Evolutionary conservation across 1,140 invertebrate species (phyloP).

Genomic region (Mylabris phalerata): DNA sequence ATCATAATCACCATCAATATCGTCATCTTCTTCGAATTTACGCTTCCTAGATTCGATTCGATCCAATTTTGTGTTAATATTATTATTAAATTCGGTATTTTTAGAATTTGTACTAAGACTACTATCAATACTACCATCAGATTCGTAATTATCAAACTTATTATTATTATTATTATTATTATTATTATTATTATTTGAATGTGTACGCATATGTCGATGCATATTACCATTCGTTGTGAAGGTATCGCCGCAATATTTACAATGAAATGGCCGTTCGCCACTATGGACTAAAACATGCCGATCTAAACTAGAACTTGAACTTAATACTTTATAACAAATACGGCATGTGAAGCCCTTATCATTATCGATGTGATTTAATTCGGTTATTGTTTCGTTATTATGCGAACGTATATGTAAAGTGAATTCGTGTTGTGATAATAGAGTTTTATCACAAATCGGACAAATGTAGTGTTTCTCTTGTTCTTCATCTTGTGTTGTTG

Average conservation of each 20-base stretch:
- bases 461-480: slow-evolving; percentile 47
- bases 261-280: slow-evolving; percentile 69
- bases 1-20: slow-evolving; percentile 25
- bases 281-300: slow-evolving; percentile 70
- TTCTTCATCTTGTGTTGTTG: slow-evolving; percentile 21
- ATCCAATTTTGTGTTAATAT: slow-evolving; percentile 23
- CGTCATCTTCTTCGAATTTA: slow-evolving; percentile 27
- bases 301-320: slow-evolving; percentile 70
- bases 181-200: slow-evolving; percentile 42
- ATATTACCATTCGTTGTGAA: slow-evolving; percentile 88
- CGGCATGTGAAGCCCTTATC: slow-evolving; percentile 48
- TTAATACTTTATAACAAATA: slow-evolving; percentile 54
- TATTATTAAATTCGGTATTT: slow-evolving; percentile 42
- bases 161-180: too few relatives aligned
- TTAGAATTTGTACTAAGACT: slow-evolving; percentile 33
- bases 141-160: slow-evolving; percentile 38
- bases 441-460: slow-evolving; percentile 55
- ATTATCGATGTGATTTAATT: slow-evolving; percentile 33
- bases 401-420: slow-evolving; percentile 63
- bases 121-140: slow-evolving; percentile 43
- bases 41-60: slow-evolving; percentile 28
- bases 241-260: slow-evolving; percentile 68
- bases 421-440: slow-evolving; percentile 57
- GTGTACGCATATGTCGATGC: slow-evolving; percentile 75
- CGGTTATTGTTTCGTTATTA: slow-evolving; percentile 45